Evolutionary conservation across 2,113 vertebrate genomes (phyloP).

Genomic region (Mobula birostris): DNA sequence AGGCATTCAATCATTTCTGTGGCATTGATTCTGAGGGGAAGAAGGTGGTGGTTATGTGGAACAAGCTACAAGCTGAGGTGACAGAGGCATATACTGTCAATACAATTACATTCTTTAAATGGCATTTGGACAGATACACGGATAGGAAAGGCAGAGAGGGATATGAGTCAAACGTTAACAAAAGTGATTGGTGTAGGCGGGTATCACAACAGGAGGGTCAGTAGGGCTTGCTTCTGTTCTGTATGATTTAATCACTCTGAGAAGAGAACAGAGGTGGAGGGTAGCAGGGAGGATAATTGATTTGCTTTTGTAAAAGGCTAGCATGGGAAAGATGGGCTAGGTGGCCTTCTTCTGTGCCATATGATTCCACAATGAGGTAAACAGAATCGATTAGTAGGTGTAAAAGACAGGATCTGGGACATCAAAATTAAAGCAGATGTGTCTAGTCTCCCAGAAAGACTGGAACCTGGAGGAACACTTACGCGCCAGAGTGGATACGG

Average conservation of each 20-base stretch:
- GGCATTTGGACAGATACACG: too few relatives aligned
- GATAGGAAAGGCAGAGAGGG: too few relatives aligned
- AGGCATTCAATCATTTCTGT: not conserved
- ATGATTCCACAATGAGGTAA: not conserved
- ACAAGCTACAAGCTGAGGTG: too few relatives aligned
- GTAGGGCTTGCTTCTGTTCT: too few relatives aligned
- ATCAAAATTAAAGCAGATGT: not conserved
- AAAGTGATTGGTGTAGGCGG: too few relatives aligned
- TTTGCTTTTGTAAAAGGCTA: not conserved
- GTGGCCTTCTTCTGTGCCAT: not conserved
- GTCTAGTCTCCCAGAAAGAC: not conserved
- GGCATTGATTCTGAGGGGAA: too few relatives aligned
- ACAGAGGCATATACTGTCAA: too few relatives aligned
- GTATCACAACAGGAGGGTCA: too few relatives aligned
- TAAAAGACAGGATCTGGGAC: not conserved
- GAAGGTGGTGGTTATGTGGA: too few relatives aligned
- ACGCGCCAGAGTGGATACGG: conserved; percentile 76
- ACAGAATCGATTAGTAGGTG: not conserved
- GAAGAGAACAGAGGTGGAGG: not conserved
- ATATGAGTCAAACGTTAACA: too few relatives aligned
- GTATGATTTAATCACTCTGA: too few relatives aligned
- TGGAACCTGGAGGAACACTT: conserved; percentile 50
- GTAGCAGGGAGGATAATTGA: not conserved
- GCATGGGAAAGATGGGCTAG: not conserved
- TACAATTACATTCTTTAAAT: too few relatives aligned